Base-by-base conservation (phyloP, 2,113 vertebrate species). In the Zosterops hypoxanthus region DNA sequence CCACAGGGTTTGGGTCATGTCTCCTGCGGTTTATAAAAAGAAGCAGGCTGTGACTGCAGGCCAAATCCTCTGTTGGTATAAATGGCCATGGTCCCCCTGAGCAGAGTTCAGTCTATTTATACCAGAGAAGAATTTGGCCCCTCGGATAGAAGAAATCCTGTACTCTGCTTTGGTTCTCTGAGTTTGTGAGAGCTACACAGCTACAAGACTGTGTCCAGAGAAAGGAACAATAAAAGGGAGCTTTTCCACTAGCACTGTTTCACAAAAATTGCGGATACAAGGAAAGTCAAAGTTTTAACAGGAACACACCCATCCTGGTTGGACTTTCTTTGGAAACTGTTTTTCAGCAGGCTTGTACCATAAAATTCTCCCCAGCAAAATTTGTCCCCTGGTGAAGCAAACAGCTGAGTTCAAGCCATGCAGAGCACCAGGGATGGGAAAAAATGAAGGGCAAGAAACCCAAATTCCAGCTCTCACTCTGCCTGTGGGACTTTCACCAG, bases 41-140 rank as follows among this genome's bases (percentile, higher is more conserved):
- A 82, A 91, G 64, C 46, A 34, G 72, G 14, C 81, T 70, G n/a
- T 49, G 86, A 68, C 46, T 69, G 61, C 0, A 0, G 65, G 86
- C 77, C 84, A 94, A 87, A 71, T 65, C 41, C 61, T 92, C 72
- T 87, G 1, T 9, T 82, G 83, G 83, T 50, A 75, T 52, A 71
- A 91, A 91, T 41, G 72, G 69, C 55, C 55, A 50, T 17, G 0
- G 61, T 50, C 20, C 13, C 55, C 28, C 57, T 26, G n/a, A 78
- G 77, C 60, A 79, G 83, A 84, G 83, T 57, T 94, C 61, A 46
- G 1, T 49, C 86, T 96, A 91, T 92, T 96, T 94, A 94, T 92
- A 91, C 31, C 19, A 2, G 53, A 1, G 9, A 84, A 89, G 91
- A 85, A 91, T 84, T 53, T 72, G 69, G 53, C 70, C 61, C 81